Evolutionary conservation across 1,140 invertebrate genomes (phyloP), one percentile per base, ranked within the genome.

Genomic region (Sogatella furcifera): DNA sequence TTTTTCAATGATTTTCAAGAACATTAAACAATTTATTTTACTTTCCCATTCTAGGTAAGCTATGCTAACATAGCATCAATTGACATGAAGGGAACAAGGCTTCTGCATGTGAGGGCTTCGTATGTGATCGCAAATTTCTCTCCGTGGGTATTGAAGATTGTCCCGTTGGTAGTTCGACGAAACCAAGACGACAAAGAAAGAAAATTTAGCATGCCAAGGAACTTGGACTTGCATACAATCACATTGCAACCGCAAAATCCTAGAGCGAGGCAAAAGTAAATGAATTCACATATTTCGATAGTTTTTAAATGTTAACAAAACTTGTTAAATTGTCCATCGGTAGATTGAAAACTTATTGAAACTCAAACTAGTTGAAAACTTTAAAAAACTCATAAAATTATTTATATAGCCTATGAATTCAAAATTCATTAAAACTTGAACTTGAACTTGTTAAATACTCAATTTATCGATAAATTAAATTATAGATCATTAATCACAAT

Each of bases 91-190:
- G 75, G 80, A 56, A 80, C 80, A 64, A 68, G 78, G 52, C 62
- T 81, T 6, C 65, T 82, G 10, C 74, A 75, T 62, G 66, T 82
- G n/a, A 71, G 68, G 38, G 80, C 79, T 31, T 77, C 76, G 38
- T 78, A 80, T 64, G 72, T 81, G n/a, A 70, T 81, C 17, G 74
- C 75, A 21, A 82, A 81, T 68, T 69, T 80, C 61, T 78, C 76
- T 11, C 54, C 67, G 19, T 69, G 72, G 21, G 74, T 78, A 66
- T 22, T 82, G n/a, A 69, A 71, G 34, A 69, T 80, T 4, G 71
- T 77, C 13, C 73, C 78, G 19, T 68, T 81, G 10, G 77, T 75
- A 13, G 72, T 79, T 1, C 52, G 41, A 28, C 54, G 57, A 22
- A 55, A 43, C 6, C 24, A 28, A 14, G n/a, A 14, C 13, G 42